Percentiles rank a stretch among this genome's conserved stretches.
These are phyloP conservation scores for Tachyglossus aculeatus DNA, from an alignment of 2,797 vertebrate genomes.

Conservation along the genomic window DNA sequence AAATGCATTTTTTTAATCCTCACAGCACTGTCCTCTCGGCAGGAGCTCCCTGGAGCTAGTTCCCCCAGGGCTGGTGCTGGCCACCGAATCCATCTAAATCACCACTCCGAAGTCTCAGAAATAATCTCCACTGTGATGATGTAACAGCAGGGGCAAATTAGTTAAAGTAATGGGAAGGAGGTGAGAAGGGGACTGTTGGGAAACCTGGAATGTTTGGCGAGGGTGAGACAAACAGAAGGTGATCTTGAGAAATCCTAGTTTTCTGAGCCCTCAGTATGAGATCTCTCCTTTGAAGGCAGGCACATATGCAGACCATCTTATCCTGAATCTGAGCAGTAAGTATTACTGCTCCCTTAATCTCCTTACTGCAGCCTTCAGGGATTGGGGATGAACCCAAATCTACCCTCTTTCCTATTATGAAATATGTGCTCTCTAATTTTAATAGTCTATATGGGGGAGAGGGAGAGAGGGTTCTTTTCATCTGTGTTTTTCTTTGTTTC, in stretches of 20 bases:
- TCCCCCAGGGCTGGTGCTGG: not conserved
- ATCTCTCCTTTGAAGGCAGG: conserved; percentile 6
- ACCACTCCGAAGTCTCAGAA: not conserved
- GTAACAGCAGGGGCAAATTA: not conserved
- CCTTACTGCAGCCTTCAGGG: not conserved
- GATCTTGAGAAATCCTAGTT: not conserved
- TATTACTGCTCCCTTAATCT: not conserved
- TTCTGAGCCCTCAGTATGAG: conserved; percentile 21
- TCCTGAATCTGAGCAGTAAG: not conserved
- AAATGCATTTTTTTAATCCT: not conserved
- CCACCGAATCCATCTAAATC: not conserved
- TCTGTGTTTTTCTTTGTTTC: conserved; percentile 62
- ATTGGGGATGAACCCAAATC: not conserved
- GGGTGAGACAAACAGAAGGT: not conserved
- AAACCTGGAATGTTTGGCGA: conserved; percentile 6
- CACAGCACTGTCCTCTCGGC: not conserved
- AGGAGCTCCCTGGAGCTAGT: not conserved
- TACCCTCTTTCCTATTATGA: not conserved
- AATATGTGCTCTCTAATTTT: conserved; percentile 13
- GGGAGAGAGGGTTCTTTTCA: conserved; percentile 47
- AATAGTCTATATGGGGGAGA: conserved; percentile 25
- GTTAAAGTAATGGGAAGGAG: not conserved
- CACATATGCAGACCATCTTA: conserved; percentile 20
- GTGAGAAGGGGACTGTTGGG: too few species aligned
- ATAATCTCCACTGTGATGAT: not conserved